Percentiles rank a stretch among this genome's conserved stretches.
These are phyloP conservation scores for Atherinomorus stipes DNA, from an alignment of 2,113 vertebrate species.

Conservation along the genomic window DNA sequence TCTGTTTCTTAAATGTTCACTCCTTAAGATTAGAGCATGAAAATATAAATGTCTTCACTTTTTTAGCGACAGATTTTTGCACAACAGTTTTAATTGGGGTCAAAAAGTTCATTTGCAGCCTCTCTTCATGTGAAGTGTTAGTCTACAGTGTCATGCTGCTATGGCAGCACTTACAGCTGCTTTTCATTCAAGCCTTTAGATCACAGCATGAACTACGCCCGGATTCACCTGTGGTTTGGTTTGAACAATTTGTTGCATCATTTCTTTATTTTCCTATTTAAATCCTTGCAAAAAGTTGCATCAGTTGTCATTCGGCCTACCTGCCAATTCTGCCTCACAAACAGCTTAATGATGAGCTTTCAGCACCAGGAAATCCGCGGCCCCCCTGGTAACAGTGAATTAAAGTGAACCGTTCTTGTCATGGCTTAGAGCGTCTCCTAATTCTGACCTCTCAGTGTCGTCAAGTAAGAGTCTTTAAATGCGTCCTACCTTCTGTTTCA, in stretches of 20 bases:
- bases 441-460: constrained; percentile 38
- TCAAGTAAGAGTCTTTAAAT: constrained; percentile 61
- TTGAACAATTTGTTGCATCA: neutral
- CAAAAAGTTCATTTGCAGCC: constrained; percentile 28
- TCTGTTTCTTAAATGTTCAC: constrained; percentile 20
- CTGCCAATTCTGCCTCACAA: constrained; percentile 58
- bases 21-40: constrained; percentile 37
- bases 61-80: constrained; percentile 22
- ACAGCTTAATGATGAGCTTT: constrained; percentile 63
- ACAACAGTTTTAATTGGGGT: constrained; percentile 21
- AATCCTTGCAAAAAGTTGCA: constrained; percentile 30
- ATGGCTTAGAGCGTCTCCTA: constrained; percentile 54
- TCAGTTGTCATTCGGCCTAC: constrained; percentile 31
- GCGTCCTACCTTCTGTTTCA: constrained; percentile 49
- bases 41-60: constrained; percentile 19
- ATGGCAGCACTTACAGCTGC: neutral
- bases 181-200: constrained; percentile 1
- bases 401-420: constrained; percentile 71
- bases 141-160: neutral
- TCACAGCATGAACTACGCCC: neutral
- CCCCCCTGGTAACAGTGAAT: constrained; percentile 72
- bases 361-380: constrained; percentile 33
- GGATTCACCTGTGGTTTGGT: neutral
- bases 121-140: constrained; percentile 2
- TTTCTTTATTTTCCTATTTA: constrained; percentile 14